Evolutionary conservation across 2,888 invertebrate genomes (phyloP).

Genomic region (Ecdyonurus torrentis): DNA sequence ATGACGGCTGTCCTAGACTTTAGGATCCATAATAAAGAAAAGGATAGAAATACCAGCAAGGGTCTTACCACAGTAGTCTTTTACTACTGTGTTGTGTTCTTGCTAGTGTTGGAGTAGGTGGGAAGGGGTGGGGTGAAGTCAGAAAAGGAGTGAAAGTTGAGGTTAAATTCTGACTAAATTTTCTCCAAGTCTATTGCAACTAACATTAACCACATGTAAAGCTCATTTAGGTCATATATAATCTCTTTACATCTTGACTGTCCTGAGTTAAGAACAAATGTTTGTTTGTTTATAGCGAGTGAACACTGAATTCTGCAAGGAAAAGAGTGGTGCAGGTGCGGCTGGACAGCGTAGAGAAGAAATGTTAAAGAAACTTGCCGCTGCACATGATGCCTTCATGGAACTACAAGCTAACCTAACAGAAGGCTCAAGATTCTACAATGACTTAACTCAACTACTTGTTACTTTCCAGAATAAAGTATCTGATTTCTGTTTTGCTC

Average conservation of each 20-base stretch:
- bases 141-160: no score
- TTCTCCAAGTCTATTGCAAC: background rate
- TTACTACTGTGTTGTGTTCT: no score
- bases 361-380: constrained; percentile 68
- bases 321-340: constrained; percentile 43
- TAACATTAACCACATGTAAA: no score
- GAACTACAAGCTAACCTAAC: constrained; percentile 80
- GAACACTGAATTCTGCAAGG: constrained; percentile 41
- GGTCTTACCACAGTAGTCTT: no score
- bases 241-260: no score
- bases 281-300: constrained; percentile 24
- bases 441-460: constrained; percentile 78
- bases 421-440: constrained; percentile 94
- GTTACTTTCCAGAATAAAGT: constrained; percentile 95
- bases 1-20: no score
- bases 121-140: no score
- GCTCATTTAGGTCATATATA: no score
- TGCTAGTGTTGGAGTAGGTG: no score
- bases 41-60: no score
- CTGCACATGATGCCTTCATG: constrained; percentile 82
- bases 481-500: constrained; percentile 94
- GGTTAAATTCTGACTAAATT: no score
- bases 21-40: no score
- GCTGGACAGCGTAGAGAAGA: constrained; percentile 46
- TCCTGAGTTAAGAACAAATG: background rate